Conservation (phyloP, 2,797 vertebrate genomes). For the Setipinna tenuifilis region DNA sequence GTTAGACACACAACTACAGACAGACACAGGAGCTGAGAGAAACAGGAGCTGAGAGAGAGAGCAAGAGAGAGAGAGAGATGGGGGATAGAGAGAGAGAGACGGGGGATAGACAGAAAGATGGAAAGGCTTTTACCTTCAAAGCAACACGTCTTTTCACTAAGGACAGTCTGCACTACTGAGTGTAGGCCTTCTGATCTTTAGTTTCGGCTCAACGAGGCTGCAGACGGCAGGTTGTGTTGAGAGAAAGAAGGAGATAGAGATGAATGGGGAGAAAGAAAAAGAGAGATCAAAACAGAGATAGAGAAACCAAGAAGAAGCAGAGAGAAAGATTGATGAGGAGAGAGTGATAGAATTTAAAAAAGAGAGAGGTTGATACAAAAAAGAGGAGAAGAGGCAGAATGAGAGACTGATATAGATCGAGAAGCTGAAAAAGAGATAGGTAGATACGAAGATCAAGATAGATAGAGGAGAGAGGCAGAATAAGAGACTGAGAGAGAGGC, state of each 20-base stretch:
- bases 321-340: background rate
- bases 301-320: background rate
- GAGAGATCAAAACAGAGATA: background rate
- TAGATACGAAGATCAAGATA: background rate
- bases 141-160: background rate
- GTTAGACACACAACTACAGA: background rate
- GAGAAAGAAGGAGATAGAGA: background rate
- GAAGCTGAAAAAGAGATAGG: background rate
- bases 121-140: conserved; percentile 9
- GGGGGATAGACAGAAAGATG: background rate
- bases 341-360: background rate
- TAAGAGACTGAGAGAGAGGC: background rate
- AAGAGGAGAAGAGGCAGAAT: too few species aligned
- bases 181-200: background rate
- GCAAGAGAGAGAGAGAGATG: background rate
- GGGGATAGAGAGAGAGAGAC: background rate
- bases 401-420: conserved; percentile 21
- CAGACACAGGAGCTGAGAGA: background rate
- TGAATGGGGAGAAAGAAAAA: background rate
- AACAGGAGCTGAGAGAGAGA: background rate
- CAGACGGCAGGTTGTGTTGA: background rate
- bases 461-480: conserved; percentile 17
- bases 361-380: too few species aligned
- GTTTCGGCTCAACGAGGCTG: background rate
- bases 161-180: background rate